Conservation (phyloP, 2,797 vertebrate genomes). For the Lacerta agilis region DNA sequence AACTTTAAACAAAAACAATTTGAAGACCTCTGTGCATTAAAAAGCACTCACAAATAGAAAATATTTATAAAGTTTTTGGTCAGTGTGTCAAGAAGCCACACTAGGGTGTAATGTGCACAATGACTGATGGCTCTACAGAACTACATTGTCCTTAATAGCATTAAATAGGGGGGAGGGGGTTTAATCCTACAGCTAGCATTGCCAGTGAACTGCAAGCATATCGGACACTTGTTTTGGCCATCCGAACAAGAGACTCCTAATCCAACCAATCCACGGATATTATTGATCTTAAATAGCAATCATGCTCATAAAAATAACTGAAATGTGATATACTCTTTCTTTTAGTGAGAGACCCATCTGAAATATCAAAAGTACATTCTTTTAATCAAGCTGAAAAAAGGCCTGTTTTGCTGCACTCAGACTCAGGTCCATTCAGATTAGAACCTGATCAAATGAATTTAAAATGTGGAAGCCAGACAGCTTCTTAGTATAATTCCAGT, state of each 20-base stretch:
- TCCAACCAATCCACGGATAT: not conserved
- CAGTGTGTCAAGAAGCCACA: slow-evolving; percentile 38
- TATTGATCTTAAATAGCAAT: not conserved
- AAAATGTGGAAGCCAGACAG: not conserved
- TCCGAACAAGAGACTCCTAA: not conserved
- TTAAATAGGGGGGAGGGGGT: not conserved
- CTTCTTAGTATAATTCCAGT: slow-evolving; percentile 8
- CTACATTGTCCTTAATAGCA: not conserved
- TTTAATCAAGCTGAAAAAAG: not conserved
- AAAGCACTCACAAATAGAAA: not conserved
- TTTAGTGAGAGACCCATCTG: not conserved
- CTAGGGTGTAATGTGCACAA: not conserved
- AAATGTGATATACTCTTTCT: not conserved
- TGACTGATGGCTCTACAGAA: not conserved
- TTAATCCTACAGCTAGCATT: not conserved
- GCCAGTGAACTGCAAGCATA: not conserved
- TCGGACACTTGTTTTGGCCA: slow-evolving; percentile 5
- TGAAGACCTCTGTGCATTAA: slow-evolving; percentile 26
- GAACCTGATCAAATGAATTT: not conserved
- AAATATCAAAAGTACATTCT: slow-evolving; percentile 2
- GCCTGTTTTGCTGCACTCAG: not conserved
- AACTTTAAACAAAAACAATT: slow-evolving; percentile 2
- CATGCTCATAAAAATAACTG: not conserved
- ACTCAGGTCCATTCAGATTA: not conserved
- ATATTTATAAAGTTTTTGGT: slow-evolving; percentile 4